These are phyloP conservation scores for Strigamia maritima DNA, from an alignment of 2,888 invertebrate genomes.

Conservation along the genomic window DNA sequence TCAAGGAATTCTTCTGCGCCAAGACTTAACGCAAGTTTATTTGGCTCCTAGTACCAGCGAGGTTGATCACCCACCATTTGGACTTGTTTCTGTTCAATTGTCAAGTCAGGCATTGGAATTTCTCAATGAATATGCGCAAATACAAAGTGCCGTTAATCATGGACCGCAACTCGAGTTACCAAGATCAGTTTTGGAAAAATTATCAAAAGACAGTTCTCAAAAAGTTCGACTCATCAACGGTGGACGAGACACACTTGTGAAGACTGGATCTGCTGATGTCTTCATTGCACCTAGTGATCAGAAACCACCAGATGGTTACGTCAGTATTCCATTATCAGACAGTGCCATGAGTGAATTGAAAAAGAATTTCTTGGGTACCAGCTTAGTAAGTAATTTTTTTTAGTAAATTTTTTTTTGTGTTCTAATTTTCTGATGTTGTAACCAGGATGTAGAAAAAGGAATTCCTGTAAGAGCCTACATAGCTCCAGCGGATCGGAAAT, in stretches of 20 bases:
- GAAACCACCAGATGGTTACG: slow-evolving; percentile 38
- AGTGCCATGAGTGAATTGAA: slow-evolving; percentile 35
- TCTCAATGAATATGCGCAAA: slow-evolving; percentile 35
- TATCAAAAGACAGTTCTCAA: slow-evolving; percentile 37
- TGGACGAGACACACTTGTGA: background rate
- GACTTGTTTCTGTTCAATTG: slow-evolving; percentile 31
- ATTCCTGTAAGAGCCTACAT: slow-evolving; percentile 37
- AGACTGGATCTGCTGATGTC: slow-evolving; percentile 35
- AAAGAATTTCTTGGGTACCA: slow-evolving; percentile 25
- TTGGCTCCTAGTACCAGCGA: slow-evolving; percentile 34
- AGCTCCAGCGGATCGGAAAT: slow-evolving; percentile 36
- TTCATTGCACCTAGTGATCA: slow-evolving; percentile 38
- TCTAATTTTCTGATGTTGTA: no score
- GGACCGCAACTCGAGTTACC: slow-evolving; percentile 33
- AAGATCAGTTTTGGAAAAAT: slow-evolving; percentile 22
- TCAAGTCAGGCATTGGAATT: slow-evolving; percentile 31
- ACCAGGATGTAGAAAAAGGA: slow-evolving; percentile 12
- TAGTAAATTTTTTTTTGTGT: no score
- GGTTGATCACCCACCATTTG: background rate
- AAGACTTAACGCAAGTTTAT: slow-evolving; percentile 23
- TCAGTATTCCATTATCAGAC: slow-evolving; percentile 37
- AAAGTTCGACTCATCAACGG: slow-evolving; percentile 18
- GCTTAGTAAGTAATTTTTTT: no score
- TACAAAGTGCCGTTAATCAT: background rate
- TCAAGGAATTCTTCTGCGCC: background rate